Evolutionary conservation across 2,113 vertebrate species (phyloP), one percentile per base, ranked within the genome.

Genomic region (Mesocricetus auratus): DNA sequence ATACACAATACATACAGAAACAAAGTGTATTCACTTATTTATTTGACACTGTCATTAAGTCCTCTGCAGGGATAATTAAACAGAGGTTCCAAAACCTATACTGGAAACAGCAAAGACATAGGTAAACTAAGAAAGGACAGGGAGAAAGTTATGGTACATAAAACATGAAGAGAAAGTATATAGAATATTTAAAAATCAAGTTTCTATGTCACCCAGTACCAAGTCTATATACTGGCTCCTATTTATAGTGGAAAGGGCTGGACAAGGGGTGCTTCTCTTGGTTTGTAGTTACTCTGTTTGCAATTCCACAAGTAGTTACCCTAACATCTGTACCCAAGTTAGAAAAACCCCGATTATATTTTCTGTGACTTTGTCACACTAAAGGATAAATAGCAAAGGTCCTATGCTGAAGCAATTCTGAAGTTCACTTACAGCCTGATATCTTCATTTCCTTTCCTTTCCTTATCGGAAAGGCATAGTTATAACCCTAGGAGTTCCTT

Each of bases 401-500:
- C 66, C 19, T 42, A 66, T 31, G 50, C 10, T 39, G 10, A 96
- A 94, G 88, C 71, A 88, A 94, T 95, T 60, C 47, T 71, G 77
- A 79, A 94, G 68, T 92, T 96, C 66, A 87, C 74, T 93, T 85
- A 58, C 64, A 95, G 29, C 58, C 42, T 53, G 83, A 58, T 26
- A 90, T 88, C 75, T 93, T 66, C 16, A 93, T 87, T 96, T 94
- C 26, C 66, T 94, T 96, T 96, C 89, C 73, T 90, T 12, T 13
- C 77, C 36, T 69, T 75, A 82, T 56, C 81, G 58, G 71, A 91
- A 95, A 95, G 50, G 83, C 74, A 45, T 31, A 93, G 83, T 50
- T 94, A 81, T 58, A 93, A 95, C 68, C 89, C 93, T 91, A 86
- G 94, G 97, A 97, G 62, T 95, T 97, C 94, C 94, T 45, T 94